Base-by-base conservation (phyloP, 2,888 invertebrate genomes). In the Drosophila peninsularis region DNA sequence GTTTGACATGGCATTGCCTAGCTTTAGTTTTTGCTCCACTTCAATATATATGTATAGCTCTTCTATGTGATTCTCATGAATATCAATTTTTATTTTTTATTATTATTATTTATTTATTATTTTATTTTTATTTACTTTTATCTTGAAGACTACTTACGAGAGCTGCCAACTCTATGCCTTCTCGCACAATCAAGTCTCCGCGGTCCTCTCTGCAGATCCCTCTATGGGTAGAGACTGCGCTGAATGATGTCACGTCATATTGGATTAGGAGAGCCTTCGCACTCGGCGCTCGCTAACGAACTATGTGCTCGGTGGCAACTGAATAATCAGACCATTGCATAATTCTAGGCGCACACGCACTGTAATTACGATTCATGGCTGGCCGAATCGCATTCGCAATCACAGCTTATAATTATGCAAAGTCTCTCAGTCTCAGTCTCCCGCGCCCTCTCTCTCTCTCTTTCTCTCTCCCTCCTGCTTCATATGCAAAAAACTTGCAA, bases 391-490 rank as follows among this genome's bases (percentile, higher is more conserved):
- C 75, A 47, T 27, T 64, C 52, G 64, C 65, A 86, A 82, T 87
- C 79, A 85, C 89, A 84, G 89, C 83, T 84, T 84, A 84, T 89
- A 84, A 84, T 84, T 84, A 89, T 83, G 89, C 82, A 84, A 67
- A 77, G 75, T 75, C 84, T 75, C 61, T 53, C 49, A 19, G 17
- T 30, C 62, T 52, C 30, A n/a, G n/a, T 30, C 61, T 52, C 27
- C 27, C 6, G 5, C 27, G 3, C 60, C 36, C 17, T 17, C 17
- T 21, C 1, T 24, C 19, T n/a, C n/a, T 10, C 14, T 32, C 36
- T 13, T 30, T 14, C 24, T 30, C 24, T 11, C 21, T n/a, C 21
- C 11, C 36, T 3, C 14, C 49, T 32, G 32, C 47, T 36, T 4
- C 32, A 19, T 24, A 34, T n/a, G 47, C 62, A 82, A 78, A 83